Conservation (phyloP, 2,797 vertebrate species). For the Phylloscopus collybita region DNA sequence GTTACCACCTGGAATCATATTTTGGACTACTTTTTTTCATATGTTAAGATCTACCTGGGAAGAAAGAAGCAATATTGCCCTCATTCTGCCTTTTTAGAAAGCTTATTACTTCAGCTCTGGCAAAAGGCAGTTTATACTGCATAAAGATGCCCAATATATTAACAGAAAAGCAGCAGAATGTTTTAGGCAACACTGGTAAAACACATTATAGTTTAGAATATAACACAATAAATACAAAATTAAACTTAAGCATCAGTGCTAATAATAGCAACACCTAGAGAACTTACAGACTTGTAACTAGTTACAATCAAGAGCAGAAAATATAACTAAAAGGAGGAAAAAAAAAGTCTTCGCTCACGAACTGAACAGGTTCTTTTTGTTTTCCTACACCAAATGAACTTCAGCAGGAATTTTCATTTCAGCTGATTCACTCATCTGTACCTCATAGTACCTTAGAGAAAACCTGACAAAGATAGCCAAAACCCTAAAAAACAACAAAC, state of each 20-base stretch:
- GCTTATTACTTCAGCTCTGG: conserved; percentile 8
- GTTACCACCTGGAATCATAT: conserved; percentile 43
- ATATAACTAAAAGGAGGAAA: neutral
- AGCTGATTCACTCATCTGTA: neutral
- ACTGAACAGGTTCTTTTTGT: neutral
- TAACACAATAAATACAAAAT: neutral
- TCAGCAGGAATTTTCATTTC: neutral
- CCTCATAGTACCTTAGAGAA: neutral
- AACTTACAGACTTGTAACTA: neutral
- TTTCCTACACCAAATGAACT: neutral
- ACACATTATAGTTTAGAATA: neutral
- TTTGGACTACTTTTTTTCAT: conserved; percentile 27
- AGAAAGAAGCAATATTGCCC: conserved; percentile 17
- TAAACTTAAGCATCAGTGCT: neutral
- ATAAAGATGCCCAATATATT: neutral
- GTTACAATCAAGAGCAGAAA: neutral
- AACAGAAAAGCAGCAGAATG: neutral
- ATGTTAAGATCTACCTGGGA: conserved; percentile 18
- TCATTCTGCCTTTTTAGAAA: conserved; percentile 62
- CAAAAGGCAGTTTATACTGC: conserved; percentile 25
- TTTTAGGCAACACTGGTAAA: neutral
- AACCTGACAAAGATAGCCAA: neutral
- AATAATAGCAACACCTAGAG: neutral
- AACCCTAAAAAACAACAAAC: neutral
- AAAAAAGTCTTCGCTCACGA: neutral